phyloP scores from a whole-genome alignment of 37 sponge, comb jelly and placozoan species.

The Chondrosia reniformis region DNA sequence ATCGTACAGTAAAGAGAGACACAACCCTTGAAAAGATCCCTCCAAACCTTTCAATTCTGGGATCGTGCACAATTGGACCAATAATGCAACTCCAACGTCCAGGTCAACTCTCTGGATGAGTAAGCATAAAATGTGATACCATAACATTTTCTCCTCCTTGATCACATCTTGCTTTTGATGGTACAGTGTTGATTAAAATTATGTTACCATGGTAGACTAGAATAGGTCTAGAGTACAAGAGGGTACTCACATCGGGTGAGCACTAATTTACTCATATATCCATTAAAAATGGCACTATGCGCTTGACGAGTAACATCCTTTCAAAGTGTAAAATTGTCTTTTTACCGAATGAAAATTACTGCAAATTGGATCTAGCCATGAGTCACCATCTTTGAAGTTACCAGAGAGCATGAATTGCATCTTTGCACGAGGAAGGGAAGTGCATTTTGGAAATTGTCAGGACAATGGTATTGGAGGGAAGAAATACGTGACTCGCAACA shows the following conservation, averaged over 20 bases:
- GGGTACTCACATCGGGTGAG: too few species aligned
- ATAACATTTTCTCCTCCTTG: slow-evolving; percentile 51
- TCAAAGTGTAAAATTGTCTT: too few species aligned
- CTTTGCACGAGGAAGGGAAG: background rate
- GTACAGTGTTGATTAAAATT: slow-evolving; percentile 27
- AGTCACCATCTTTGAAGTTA: background rate
- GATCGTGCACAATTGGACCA: slow-evolving; percentile 50
- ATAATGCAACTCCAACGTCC: slow-evolving; percentile 36
- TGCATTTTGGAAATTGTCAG: background rate
- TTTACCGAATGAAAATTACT: too few species aligned
- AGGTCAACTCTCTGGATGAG: slow-evolving; percentile 34
- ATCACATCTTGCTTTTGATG: slow-evolving; percentile 45
- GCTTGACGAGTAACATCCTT: too few species aligned
- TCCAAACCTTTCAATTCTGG: slow-evolving; percentile 39
- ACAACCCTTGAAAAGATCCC: slow-evolving; percentile 39
- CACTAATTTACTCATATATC: too few species aligned
- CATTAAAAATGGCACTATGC: too few species aligned
- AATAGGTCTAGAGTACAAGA: too few species aligned
- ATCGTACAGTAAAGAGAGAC: slow-evolving; percentile 22
- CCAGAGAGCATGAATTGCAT: background rate
- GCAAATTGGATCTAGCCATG: background rate
- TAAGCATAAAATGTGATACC: slow-evolving; percentile 43
- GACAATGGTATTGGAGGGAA: background rate
- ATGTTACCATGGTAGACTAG: too few species aligned
- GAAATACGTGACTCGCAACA: background rate